Percentiles rank a stretch among this genome's conserved stretches.
Evolutionary conservation across 2,888 invertebrate genomes (phyloP).

Genomic region (Macrophya alboannulata): DNA sequence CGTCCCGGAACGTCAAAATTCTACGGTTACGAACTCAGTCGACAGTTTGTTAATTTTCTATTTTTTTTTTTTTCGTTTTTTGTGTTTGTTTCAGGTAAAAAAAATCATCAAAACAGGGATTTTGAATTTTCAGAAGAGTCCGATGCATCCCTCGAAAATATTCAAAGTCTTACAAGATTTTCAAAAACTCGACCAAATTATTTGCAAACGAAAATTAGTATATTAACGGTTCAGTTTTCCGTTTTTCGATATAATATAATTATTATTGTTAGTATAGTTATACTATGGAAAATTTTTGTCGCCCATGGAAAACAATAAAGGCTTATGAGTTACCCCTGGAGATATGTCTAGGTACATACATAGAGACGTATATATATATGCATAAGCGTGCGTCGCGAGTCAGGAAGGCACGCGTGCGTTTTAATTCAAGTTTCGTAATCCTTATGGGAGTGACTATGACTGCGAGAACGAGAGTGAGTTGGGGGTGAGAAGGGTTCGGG

Average conservation of each 20-base stretch:
- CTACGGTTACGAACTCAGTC: not conserved
- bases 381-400: conserved; percentile 57
- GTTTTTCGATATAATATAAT: too few species aligned
- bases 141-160: not conserved
- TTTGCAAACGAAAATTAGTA: too few species aligned
- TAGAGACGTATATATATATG: not conserved
- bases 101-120: not conserved
- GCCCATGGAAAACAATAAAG: conserved; percentile 34
- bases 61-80: not conserved
- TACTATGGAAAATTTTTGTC: conserved; percentile 17
- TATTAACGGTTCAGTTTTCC: too few species aligned
- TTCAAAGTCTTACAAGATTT: too few species aligned
- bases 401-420: conserved; percentile 67
- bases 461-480: not conserved
- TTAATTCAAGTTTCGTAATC: conserved; percentile 72
- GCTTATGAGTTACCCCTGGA: not conserved
- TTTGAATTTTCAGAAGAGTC: too few species aligned
- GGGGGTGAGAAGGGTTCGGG: conserved; percentile 42
- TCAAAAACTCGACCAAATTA: too few species aligned
- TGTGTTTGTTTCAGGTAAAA: not conserved
- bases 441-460: conserved; percentile 54
- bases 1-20: conserved; percentile 13
- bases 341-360: not conserved
- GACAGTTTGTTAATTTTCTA: not conserved
- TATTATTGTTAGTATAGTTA: too few species aligned